Percentiles rank a stretch among this genome's conserved stretches.
These are phyloP conservation scores for Diorhabda sublineata DNA, from an alignment of 1,140 invertebrate species.

Conservation along the genomic window DNA sequence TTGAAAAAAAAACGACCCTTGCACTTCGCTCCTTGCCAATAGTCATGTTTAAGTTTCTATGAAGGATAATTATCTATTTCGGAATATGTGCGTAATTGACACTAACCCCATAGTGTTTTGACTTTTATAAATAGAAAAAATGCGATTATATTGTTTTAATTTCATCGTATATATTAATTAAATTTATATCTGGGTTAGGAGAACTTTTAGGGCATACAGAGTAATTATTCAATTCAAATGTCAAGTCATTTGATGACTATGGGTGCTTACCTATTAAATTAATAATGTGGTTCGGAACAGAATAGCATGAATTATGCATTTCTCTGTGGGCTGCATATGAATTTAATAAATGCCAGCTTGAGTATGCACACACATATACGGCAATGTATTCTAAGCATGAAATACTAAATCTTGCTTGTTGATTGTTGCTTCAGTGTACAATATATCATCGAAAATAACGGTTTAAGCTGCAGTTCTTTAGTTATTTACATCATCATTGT, in stretches of 20 bases:
- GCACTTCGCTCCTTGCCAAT: too few species aligned
- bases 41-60: too few species aligned
- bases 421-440: not conserved
- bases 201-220: not conserved
- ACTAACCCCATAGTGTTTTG: too few species aligned
- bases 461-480: not conserved
- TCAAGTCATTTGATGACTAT: not conserved
- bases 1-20: too few species aligned
- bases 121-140: too few species aligned
- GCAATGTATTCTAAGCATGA: not conserved
- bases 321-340: not conserved
- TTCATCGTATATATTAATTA: too few species aligned
- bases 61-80: too few species aligned
- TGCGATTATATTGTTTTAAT: too few species aligned
- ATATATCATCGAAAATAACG: conserved; percentile 1
- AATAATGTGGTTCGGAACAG: not conserved
- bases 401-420: conserved; percentile 3
- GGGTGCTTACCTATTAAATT: conserved; percentile 2
- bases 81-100: too few species aligned
- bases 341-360: not conserved
- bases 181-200: too few species aligned
- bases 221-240: not conserved
- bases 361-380: not conserved
- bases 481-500: conserved; percentile 3
- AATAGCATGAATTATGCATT: conserved; percentile 2